Percentiles rank a stretch among this genome's conserved stretches.
These are phyloP conservation scores for Pyrgilauda ruficollis DNA, from an alignment of 2,113 vertebrate species.

Conservation along the genomic window DNA sequence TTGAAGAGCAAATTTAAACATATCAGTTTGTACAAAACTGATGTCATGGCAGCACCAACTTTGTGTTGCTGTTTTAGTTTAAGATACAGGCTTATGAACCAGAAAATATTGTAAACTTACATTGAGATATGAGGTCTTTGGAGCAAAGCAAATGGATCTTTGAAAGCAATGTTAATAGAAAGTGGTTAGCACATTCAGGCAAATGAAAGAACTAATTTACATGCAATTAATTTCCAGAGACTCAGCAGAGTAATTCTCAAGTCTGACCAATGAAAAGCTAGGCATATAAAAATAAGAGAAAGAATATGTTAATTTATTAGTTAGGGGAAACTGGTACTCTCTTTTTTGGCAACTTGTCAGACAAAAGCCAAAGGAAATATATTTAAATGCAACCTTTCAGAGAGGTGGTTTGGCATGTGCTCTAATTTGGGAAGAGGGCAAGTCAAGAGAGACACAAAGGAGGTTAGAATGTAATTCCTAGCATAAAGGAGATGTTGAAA, in stretches of 20 bases:
- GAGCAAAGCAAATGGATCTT: conserved; percentile 19
- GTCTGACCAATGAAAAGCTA: not conserved
- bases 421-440: not conserved
- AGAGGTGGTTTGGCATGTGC: not conserved
- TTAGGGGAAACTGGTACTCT: not conserved
- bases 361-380: not conserved
- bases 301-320: not conserved
- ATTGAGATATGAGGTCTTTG: not conserved
- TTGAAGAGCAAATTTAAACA: not conserved
- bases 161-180: conserved; percentile 5
- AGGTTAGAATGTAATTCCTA: not conserved
- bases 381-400: not conserved
- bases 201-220: conserved; percentile 12
- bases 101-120: not conserved
- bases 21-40: not conserved
- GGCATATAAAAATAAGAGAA: not conserved
- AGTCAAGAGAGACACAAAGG: not conserved
- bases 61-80: not conserved
- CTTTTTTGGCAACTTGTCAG: not conserved
- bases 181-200: not conserved
- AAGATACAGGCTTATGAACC: not conserved
- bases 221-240: not conserved
- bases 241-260: not conserved
- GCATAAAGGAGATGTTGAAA: not conserved
- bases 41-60: not conserved